Percentiles rank a stretch among this genome's conserved stretches.
phyloP scores from a whole-genome alignment of 2,113 vertebrate genomes.

The Manacus vitellinus region DNA sequence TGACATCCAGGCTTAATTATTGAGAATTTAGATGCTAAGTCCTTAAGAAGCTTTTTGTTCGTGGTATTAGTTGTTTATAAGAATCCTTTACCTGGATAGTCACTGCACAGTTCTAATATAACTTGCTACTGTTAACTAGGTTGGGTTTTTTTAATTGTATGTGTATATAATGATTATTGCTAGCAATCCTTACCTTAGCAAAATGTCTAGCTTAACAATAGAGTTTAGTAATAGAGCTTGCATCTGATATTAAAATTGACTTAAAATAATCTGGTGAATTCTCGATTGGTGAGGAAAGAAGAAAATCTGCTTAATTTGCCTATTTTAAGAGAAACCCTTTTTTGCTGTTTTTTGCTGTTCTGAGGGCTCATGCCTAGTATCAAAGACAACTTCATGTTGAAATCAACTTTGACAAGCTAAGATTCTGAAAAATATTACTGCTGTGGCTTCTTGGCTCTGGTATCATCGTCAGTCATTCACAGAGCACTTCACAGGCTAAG shows the following conservation, averaged over 20 bases:
- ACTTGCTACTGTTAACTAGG: background rate
- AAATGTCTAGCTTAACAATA: background rate
- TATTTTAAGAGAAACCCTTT: background rate
- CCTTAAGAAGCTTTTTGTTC: background rate
- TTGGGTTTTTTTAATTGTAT: background rate
- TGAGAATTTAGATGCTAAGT: background rate
- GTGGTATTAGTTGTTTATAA: background rate
- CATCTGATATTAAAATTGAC: background rate
- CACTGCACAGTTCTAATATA: background rate
- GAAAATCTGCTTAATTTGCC: background rate
- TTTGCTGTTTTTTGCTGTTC: background rate
- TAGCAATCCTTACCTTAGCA: background rate
- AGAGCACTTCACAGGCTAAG: background rate
- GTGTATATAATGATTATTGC: background rate
- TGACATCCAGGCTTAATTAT: background rate
- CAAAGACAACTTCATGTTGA: conserved; percentile 20
- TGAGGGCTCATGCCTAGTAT: background rate
- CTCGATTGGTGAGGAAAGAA: background rate
- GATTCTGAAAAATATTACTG: background rate
- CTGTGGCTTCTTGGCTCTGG: background rate
- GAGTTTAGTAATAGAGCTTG: background rate
- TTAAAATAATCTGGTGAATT: background rate
- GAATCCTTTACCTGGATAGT: background rate
- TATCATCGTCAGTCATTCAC: background rate
- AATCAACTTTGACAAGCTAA: conserved; percentile 25